Evolutionary conservation across 2,113 vertebrate species (phyloP).

Genomic region (Micromys minutus): DNA sequence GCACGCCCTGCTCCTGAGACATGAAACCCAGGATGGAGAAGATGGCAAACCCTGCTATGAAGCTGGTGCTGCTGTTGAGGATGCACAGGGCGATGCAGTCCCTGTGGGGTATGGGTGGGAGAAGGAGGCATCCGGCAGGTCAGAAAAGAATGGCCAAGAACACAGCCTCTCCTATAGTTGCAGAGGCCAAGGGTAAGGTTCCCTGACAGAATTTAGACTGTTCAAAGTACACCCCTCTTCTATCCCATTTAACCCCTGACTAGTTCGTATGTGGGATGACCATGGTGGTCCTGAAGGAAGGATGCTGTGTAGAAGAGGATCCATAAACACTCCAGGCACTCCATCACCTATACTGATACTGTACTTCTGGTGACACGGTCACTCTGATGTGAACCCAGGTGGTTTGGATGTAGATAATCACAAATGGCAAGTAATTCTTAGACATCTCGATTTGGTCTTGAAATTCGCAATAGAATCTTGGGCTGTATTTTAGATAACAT

Average conservation of each 20-base stretch:
- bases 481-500: background rate
- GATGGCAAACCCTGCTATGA: slow-evolving; percentile 96
- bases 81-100: slow-evolving; percentile 94
- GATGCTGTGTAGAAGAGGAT: background rate
- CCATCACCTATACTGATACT: fast-evolving
- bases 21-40: slow-evolving; percentile 99
- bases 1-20: slow-evolving; percentile 94
- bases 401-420: too few relatives aligned
- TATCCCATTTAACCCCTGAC: background rate
- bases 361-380: background rate
- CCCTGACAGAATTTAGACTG: background rate
- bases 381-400: background rate
- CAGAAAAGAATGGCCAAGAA: background rate
- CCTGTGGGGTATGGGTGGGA: slow-evolving; percentile 78
- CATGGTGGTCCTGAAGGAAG: background rate
- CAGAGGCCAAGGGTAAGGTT: background rate
- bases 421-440: background rate
- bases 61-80: slow-evolving; percentile 97
- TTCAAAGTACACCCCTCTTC: background rate
- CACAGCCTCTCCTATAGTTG: background rate
- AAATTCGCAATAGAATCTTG: background rate
- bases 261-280: background rate
- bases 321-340: background rate
- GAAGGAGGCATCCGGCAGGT: background rate
- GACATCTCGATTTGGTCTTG: background rate